Evolutionary conservation across 2,113 vertebrate genomes (phyloP).

Genomic region (Colossoma macropomum): DNA sequence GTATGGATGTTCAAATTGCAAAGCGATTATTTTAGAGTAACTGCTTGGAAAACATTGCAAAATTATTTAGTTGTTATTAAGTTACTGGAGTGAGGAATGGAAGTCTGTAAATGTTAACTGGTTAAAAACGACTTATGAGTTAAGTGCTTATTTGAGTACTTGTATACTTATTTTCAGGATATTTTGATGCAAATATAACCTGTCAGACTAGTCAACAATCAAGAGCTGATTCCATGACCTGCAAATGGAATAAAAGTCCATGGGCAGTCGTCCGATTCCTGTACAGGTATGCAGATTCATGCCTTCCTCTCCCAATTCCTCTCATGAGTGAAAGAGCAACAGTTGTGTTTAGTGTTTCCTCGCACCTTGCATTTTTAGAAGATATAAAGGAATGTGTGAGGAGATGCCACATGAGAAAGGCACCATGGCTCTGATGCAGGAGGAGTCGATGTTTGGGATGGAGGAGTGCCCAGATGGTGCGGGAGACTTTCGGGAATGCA

Average conservation of each 20-base stretch:
- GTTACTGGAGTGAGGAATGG: too few species aligned
- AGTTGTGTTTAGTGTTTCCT: background rate
- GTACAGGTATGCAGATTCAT: conserved; percentile 63
- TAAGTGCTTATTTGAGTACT: background rate
- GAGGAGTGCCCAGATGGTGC: conserved; percentile 69
- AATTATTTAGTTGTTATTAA: too few species aligned
- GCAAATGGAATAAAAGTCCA: conserved; percentile 82
- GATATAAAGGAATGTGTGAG: conserved; percentile 76
- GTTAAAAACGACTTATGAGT: background rate
- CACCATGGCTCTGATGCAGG: conserved; percentile 23
- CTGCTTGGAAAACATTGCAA: too few species aligned
- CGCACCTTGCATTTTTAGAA: background rate
- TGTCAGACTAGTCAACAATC: conserved; percentile 87
- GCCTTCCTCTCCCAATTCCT: background rate
- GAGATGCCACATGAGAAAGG: conserved; percentile 71
- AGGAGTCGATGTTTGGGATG: conserved; percentile 67
- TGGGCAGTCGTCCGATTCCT: conserved; percentile 72
- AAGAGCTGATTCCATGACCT: conserved; percentile 82
- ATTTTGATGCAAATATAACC: conserved; percentile 76
- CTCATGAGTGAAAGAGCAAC: background rate
- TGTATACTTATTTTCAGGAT: conserved; percentile 64
- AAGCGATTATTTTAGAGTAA: too few species aligned
- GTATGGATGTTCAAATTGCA: too few species aligned
- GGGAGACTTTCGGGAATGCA: conserved; percentile 78
- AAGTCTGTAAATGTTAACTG: too few species aligned